Base-by-base conservation (phyloP, 2,888 invertebrate genomes). In the Mamestra brassicae region DNA sequence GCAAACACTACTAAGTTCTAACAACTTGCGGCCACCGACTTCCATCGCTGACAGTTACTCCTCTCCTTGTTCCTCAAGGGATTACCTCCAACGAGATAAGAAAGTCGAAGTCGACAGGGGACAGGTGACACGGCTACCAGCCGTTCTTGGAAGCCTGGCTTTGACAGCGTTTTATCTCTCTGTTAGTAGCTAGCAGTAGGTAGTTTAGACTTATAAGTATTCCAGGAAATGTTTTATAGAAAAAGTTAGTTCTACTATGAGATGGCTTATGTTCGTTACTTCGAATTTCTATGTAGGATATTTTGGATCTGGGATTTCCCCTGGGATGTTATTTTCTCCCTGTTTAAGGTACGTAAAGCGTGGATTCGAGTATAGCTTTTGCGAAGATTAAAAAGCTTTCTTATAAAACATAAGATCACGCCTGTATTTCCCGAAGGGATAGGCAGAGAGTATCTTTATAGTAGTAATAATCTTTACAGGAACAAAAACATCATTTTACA, bases 21-120 rank as follows among this genome's bases (percentile, higher is more conserved):
- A n/a, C n/a, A 36, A 54, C 15, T 11, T 26, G 45, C 38, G 54
- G 58, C 13, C n/a, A 68, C 62, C 13, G 52, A 38, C 13, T 50
- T 62, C 50, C 63, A 60, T 7, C 50, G 7, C n/a, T 58, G 68
- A 61, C 81, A 80, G 60, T 80, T 64, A 54, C 45, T 61, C 26
- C 45, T 61, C 45, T 57, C 26, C 45, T 15, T 73, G 60, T 80
- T 58, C n/a, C 85, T 65, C 74, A 60, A 64, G 84, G 81, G 80
- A 80, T 73, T 83, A 84, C 55, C 50, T 58, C 36, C 5, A 34
- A 60, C 45, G 63, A 55, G 84, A 73, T 84, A 80, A 80, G 63
- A 74, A 73, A 68, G 45, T 80, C 11, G 10, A 68, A 64, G 78
- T 47, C 63, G 78, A 58, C 78, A 36, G 15, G 65, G 57, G 74